Conservation (phyloP, 2,888 invertebrate genomes). For the Erebia ligea region DNA sequence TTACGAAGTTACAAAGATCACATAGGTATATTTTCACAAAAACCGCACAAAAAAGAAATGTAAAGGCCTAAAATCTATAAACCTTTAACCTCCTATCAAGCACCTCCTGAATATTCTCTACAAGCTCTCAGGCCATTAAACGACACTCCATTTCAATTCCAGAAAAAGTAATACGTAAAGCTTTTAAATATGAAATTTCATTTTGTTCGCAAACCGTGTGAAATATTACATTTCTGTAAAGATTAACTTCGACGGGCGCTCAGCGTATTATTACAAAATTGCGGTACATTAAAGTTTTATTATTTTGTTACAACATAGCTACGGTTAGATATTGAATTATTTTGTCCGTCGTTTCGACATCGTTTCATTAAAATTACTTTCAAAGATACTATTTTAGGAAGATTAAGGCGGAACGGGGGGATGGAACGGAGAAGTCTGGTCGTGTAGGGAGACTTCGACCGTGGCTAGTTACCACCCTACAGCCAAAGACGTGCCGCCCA, state of each 20-base stretch:
- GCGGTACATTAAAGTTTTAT: slow-evolving; percentile 7
- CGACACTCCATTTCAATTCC: slow-evolving; percentile 15
- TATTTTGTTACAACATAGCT: too few relatives aligned
- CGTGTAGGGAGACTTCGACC: too few relatives aligned
- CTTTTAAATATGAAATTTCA: slow-evolving; percentile 25
- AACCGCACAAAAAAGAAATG: background rate
- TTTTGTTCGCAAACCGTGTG: slow-evolving; percentile 22
- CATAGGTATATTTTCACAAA: too few relatives aligned
- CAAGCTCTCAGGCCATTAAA: background rate
- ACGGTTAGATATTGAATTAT: too few relatives aligned
- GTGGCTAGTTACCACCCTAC: too few relatives aligned
- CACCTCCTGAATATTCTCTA: background rate
- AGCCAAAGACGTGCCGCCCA: too few relatives aligned
- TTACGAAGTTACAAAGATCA: too few relatives aligned
- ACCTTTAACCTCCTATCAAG: background rate
- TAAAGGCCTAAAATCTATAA: background rate
- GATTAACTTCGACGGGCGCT: slow-evolving; percentile 19
- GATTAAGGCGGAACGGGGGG: too few relatives aligned
- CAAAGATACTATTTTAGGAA: too few relatives aligned
- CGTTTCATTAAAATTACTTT: too few relatives aligned
- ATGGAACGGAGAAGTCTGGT: too few relatives aligned
- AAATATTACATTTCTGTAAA: slow-evolving; percentile 23
- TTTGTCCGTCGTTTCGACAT: too few relatives aligned
- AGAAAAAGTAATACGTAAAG: slow-evolving; percentile 8
- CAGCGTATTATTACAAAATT: background rate